Base-by-base conservation (phyloP, 2,113 vertebrate genomes). In the Cranoglanis bouderius region DNA sequence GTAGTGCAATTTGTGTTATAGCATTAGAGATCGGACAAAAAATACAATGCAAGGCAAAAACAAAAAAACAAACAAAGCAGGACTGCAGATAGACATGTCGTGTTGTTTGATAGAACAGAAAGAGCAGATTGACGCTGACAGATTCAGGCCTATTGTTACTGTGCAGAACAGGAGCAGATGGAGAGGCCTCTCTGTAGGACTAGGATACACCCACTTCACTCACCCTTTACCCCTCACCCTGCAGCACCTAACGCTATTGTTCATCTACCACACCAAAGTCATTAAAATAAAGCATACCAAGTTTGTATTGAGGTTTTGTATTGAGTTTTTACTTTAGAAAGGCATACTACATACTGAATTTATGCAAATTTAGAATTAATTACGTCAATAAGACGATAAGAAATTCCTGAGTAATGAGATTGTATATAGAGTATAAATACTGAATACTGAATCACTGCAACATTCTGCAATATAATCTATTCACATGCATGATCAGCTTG, bases 141-240 rank as follows among this genome's bases (percentile, higher is more conserved):
- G 94, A 95, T 94, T 93, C 93, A 91, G 84, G 86, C 40, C 94
- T 88, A 95, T 96, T 96, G 95, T 96, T 94, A 80, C 84, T 35
- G 81, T 32, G 63, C 81, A 90, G 89, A 89, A 89, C 90, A 72
- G 91, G 89, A 92, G 91, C 95, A 96, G 95, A 95, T 95, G 95
- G 95, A 94, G 94, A 86, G 93, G 92, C 94, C 94, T 94, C 91
- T n/a, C n/a, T n/a, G n/a, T n/a, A n/a, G n/a, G n/a, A 92, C 92
- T 93, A 91, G 82, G 46, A 74, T 85, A 86, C 86, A 87, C 91
- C 88, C 87, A 82, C 61, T 88, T 86, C 84, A 40, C 88, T 84
- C 75, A 86, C 92, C 93, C 90, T n/a, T 61, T 75, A 74, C 65
- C 59, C 40, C 40, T 80, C 59, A 74, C 80, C 81, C 72, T 77